Base-by-base conservation (phyloP, 1,140 invertebrate genomes). In the Helicoverpa zea region DNA sequence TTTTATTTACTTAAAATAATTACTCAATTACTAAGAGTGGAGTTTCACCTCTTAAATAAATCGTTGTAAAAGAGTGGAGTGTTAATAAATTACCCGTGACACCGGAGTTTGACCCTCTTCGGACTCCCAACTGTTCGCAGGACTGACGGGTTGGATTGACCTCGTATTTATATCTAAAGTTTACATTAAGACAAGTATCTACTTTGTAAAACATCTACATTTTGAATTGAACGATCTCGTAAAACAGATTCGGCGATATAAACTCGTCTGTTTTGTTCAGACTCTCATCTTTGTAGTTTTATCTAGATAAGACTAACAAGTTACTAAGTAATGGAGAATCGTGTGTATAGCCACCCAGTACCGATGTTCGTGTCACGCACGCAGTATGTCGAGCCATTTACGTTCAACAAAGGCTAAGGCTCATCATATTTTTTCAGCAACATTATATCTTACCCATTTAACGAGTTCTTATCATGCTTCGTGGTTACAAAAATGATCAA, bases 31-130 rank as follows among this genome's bases (percentile, higher is more conserved):
- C 35, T 76, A 70, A 84, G 58, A 81, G 18, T 79, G 61, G 18
- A 79, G 2, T 79, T 61, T 43, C 43, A 68, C 61, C 82, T 72
- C 70, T 75, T 75, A 81, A 84, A 82, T 81, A 79, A 84, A 81
- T 80, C 82, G 52, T 30, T 74, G 47, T 43, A 77, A 81, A 78
- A 68, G 77, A 74, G 73, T 43, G 77, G 64, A 64, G 79, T 77
- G 76, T 84, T 83, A 84, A 87, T 86, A 87, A 86, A 87, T 86
- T 86, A 87, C 35, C 58, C 79, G 81, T 79, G 79, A 84, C 84
- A 82, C 81, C 81, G 70, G 80, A 74, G 56, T 86, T 84, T 86
- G 86, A 87, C 81, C 86, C 84, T 87, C 66, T 82, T 86, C 84
- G 72, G 58, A 84, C 43, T 79, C 30, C 73, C 77, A 64, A 80